These are phyloP conservation scores for Phortica okadai DNA, from an alignment of 2,888 invertebrate genomes.

Conservation along the genomic window DNA sequence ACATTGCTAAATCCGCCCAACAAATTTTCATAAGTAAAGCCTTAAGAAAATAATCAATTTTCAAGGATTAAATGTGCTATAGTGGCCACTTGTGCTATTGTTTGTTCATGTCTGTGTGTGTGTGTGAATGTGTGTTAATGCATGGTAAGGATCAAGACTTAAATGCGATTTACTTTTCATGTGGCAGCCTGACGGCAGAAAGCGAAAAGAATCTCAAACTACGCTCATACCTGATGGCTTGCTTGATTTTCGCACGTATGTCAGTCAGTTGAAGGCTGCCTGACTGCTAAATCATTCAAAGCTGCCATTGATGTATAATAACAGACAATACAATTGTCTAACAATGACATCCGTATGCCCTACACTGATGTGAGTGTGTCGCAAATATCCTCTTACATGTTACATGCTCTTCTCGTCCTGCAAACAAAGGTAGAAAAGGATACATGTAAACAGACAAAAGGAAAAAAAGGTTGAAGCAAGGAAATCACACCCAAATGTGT, in stretches of 20 bases:
- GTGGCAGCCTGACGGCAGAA: neutral
- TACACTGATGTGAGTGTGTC: too few species aligned
- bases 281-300: neutral
- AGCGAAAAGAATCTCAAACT: too few species aligned
- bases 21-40: conserved; percentile 15
- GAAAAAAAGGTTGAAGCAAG: neutral
- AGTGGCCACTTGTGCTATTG: neutral
- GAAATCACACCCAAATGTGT: conserved; percentile 1
- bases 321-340: neutral
- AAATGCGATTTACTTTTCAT: conserved; percentile 10
- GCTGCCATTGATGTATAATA: neutral
- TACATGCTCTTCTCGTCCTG: neutral
- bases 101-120: neutral
- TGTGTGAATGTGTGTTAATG: neutral
- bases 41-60: conserved; percentile 29
- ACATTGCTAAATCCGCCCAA: neutral
- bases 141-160: neutral
- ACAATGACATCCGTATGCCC: neutral
- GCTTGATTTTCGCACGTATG: conserved; percentile 13
- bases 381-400: too few species aligned
- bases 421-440: neutral
- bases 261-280: neutral
- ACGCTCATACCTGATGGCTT: neutral
- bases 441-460: neutral
- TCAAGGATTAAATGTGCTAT: conserved; percentile 11